Evolutionary conservation across 2,113 vertebrate species (phyloP).

Genomic region (Nothocercus julius): DNA sequence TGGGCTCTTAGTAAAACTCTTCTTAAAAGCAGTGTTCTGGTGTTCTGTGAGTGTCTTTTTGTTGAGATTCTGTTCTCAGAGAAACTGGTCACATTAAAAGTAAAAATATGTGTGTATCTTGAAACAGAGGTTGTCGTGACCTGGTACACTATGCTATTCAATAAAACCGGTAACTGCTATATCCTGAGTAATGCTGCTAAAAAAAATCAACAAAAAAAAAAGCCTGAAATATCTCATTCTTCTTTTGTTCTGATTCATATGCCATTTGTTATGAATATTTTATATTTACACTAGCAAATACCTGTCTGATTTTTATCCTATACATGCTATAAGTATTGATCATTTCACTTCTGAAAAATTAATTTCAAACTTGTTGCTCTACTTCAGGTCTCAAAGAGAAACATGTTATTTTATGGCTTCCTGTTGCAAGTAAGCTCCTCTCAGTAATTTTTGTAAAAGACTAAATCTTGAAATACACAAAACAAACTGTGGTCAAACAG

Average conservation of each 20-base stretch:
- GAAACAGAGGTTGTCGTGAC: not conserved
- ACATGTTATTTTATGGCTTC: not conserved
- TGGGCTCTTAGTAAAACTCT: not conserved
- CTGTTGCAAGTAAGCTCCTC: not conserved
- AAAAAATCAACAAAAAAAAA: not conserved
- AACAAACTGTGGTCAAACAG: not conserved
- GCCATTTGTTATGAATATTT: not conserved
- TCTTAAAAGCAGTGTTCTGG: not conserved
- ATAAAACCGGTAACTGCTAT: not conserved
- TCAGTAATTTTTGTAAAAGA: not conserved
- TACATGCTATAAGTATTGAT: not conserved
- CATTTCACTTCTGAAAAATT: not conserved
- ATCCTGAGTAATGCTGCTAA: not conserved
- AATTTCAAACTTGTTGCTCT: not conserved
- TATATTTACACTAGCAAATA: not conserved
- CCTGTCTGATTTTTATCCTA: not conserved
- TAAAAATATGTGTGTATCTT: not conserved
- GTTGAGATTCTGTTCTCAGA: not conserved
- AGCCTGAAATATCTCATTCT: not conserved
- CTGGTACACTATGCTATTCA: not conserved
- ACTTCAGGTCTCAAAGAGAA: not conserved
- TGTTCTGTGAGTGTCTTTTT: not conserved
- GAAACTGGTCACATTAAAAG: not conserved
- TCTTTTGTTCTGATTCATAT: not conserved
- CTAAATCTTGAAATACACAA: not conserved